Conservation (phyloP, 1,140 invertebrate genomes). For the Scaptomyza hsui region DNA sequence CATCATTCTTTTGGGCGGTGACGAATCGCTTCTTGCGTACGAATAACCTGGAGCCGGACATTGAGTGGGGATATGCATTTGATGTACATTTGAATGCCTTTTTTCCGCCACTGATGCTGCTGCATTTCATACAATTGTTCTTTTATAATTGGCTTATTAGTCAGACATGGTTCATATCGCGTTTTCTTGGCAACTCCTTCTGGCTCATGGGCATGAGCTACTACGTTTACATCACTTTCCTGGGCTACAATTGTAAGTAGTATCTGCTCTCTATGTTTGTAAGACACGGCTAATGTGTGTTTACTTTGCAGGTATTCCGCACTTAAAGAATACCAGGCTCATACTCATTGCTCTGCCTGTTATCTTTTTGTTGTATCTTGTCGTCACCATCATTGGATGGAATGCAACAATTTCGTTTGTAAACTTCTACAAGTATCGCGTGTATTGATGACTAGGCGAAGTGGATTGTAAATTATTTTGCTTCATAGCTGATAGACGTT, state of each 20-base stretch:
- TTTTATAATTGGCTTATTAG: slow-evolving; percentile 93
- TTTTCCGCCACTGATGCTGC: slow-evolving; percentile 95
- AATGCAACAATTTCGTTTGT: slow-evolving; percentile 91
- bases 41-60: slow-evolving; percentile 89
- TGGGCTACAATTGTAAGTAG: slow-evolving; percentile 97
- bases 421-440: slow-evolving; percentile 91
- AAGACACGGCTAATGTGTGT: not conserved
- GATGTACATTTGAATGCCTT: slow-evolving; percentile 99
- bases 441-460: slow-evolving; percentile 79
- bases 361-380: slow-evolving; percentile 91
- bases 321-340: slow-evolving; percentile 93
- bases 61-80: slow-evolving; percentile 99
- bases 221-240: slow-evolving; percentile 98
- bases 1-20: slow-evolving; percentile 94
- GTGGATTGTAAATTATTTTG: slow-evolving; percentile 70
- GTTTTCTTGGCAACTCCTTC: slow-evolving; percentile 95
- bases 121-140: slow-evolving; percentile 96
- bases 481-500: slow-evolving; percentile 56
- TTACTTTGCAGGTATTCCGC: slow-evolving; percentile 92
- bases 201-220: slow-evolving; percentile 96
- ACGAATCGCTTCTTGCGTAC: slow-evolving; percentile 93
- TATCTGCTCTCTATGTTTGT: not conserved
- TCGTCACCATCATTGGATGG: slow-evolving; percentile 89
- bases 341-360: slow-evolving; percentile 94
- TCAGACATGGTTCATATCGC: slow-evolving; percentile 90